Evolutionary conservation across 2,113 vertebrate genomes (phyloP).

Genomic region (Sarotherodon lohbergeri): DNA sequence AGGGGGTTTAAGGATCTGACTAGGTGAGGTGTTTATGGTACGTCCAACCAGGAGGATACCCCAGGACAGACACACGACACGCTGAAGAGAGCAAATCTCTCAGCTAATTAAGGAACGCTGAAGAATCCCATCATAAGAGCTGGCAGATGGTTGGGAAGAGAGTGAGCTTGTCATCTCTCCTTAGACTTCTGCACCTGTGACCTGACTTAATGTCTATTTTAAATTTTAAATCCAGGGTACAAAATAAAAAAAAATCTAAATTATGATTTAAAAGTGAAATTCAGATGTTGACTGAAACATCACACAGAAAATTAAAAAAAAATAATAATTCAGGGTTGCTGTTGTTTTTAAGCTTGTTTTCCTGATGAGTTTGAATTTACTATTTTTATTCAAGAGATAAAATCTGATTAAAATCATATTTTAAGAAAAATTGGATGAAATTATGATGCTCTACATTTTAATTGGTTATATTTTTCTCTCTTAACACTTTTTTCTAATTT

Average conservation of each 20-base stretch:
- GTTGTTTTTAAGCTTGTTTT: background rate
- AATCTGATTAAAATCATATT: background rate
- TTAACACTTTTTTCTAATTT: background rate
- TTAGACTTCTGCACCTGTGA: background rate
- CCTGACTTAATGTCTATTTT: background rate
- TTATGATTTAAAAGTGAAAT: background rate
- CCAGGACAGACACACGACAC: background rate
- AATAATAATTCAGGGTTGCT: background rate
- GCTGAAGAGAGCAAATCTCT: background rate
- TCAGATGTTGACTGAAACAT: background rate
- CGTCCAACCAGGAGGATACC: accelerated
- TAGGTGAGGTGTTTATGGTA: background rate
- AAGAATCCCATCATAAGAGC: accelerated
- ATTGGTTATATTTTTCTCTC: background rate
- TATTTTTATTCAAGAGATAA: background rate
- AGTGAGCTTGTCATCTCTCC: background rate
- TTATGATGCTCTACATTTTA: background rate
- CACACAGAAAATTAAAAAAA: accelerated
- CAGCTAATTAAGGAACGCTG: accelerated
- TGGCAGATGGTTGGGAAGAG: background rate
- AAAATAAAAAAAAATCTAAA: accelerated
- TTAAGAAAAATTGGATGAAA: accelerated
- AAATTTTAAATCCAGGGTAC: accelerated
- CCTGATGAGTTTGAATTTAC: background rate
- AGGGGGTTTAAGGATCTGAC: background rate